A percentile compares a stretch with the other conserved stretches of the same genome.
Conservation (phyloP, 2,797 vertebrate genomes). For the Sebastiscus albofasciatus region DNA sequence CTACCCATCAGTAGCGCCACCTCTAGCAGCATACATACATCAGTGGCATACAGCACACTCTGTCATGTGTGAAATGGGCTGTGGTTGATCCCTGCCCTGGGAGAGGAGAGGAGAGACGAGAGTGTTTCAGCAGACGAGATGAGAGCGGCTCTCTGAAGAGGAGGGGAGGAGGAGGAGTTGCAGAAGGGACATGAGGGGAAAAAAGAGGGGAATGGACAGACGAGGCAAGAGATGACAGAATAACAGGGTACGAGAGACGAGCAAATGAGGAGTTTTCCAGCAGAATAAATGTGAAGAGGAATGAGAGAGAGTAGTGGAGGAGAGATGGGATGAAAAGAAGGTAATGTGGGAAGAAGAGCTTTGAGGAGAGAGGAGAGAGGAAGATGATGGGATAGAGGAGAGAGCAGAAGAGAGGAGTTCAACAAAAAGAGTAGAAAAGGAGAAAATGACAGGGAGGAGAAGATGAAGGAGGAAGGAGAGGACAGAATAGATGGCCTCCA, state of each 20-base stretch:
- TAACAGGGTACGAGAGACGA: slow-evolving; percentile 15
- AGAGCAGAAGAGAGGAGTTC: neutral
- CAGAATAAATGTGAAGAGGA: slow-evolving; percentile 33
- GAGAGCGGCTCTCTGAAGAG: slow-evolving; percentile 52
- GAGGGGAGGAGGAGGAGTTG: slow-evolving; percentile 13
- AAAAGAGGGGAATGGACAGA: slow-evolving; percentile 3
- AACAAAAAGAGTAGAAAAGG: neutral
- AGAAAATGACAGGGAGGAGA: neutral
- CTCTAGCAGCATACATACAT: slow-evolving; percentile 65
- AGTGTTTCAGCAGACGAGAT: slow-evolving; percentile 66
- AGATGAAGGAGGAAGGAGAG: neutral
- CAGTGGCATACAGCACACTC: slow-evolving; percentile 64
- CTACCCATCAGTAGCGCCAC: slow-evolving; percentile 62
- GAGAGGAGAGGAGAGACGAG: slow-evolving; percentile 59
- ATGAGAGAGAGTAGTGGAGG: slow-evolving; percentile 4
- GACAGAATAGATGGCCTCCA: neutral
- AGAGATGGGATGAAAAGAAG: slow-evolving; percentile 18
- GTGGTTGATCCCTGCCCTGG: slow-evolving; percentile 74
- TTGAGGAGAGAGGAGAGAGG: slow-evolving; percentile 9
- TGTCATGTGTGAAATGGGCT: slow-evolving; percentile 80
- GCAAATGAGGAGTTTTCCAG: slow-evolving; percentile 30
- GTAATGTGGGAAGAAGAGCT: neutral
- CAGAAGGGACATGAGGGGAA: slow-evolving; percentile 16
- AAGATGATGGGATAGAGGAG: slow-evolving; percentile 10
- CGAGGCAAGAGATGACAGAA: slow-evolving; percentile 21